Base-by-base conservation (phyloP, 2,888 invertebrate genomes). In the Caenorhabditis sp. region DNA sequence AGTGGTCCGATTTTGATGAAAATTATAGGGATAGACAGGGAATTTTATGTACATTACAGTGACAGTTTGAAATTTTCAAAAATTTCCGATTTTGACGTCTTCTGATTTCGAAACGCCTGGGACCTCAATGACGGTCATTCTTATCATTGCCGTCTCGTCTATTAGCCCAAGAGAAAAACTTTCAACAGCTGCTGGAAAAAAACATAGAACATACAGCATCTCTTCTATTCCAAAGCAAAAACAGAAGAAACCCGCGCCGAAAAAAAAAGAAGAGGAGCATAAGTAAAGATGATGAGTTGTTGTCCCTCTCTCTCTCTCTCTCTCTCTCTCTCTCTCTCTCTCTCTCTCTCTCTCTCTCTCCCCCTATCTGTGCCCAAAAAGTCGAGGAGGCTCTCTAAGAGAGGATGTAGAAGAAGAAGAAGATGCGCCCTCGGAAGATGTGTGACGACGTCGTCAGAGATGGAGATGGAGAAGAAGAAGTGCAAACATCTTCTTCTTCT, bases 281-380 rank as follows among this genome's bases (percentile, higher is more conserved):
- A 68, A 51, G 68, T 68, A 68, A 68, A 68, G 68, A 68, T 68
- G 68, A 68, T 68, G 68, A 66, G 66, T 66, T 66, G 66, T 51
- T 47, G 38, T 59, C 28, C 38, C 61, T 61, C 61, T 41, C 24
- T 38, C 35, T 59, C 8, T 58, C 28, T 58, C 26, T 54, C 22
- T 10, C 4, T 22, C 61, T 44, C 26, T 26, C 28, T n/a, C 41
- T 38, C 14, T 6, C 38, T 6, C 35, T 22, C 54, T 59, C 28
- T 24, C 61, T 61, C 61, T 41, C 24, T 38, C 35, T 59, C 8
- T 58, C 28, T 58, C 26, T 54, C 22, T 10, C 4, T 22, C 61
- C 28, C 26, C 24, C 28, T n/a, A 24, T 38, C 14, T 6, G 19
- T 6, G 19, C 26, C 44, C n/a, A 47, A 68, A 68, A 68, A 68